Percentiles rank a stretch among this genome's conserved stretches.
Conservation (phyloP, 2,797 vertebrate species). For the Oryzias dopingdopingensis region DNA sequence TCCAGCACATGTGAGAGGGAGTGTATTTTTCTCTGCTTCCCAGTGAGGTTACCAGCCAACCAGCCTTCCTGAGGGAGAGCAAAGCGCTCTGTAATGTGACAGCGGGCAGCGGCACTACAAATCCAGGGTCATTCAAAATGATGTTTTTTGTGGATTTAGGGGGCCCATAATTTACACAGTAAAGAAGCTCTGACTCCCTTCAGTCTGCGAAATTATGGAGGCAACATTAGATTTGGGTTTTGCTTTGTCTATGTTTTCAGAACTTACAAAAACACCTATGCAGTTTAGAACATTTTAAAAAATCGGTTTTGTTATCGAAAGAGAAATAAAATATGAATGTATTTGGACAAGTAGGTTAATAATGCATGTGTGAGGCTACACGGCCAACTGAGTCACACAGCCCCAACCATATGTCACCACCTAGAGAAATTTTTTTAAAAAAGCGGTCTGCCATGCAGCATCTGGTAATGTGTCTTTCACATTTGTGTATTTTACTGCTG, state of each 20-base stretch:
- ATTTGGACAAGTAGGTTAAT: slow-evolving; percentile 2
- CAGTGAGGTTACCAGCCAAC: slow-evolving; percentile 43
- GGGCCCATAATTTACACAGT: slow-evolving; percentile 32
- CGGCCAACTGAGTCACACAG: slow-evolving; percentile 24
- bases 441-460: slow-evolving; percentile 3
- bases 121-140: slow-evolving; percentile 40
- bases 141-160: slow-evolving; percentile 42
- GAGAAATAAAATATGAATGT: slow-evolving; percentile 1
- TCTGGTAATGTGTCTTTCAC: slow-evolving; percentile 52
- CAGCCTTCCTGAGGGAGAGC: slow-evolving; percentile 40
- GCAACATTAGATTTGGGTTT: slow-evolving; percentile 35
- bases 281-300: not conserved
- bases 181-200: slow-evolving; percentile 23
- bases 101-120: slow-evolving; percentile 35
- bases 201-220: slow-evolving; percentile 13
- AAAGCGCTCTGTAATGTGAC: slow-evolving; percentile 52
- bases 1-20: slow-evolving; percentile 66
- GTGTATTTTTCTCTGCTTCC: slow-evolving; percentile 51
- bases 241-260: not conserved
- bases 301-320: not conserved
- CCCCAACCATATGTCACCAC: slow-evolving; percentile 1
- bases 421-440: not conserved
- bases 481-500: slow-evolving; percentile 58
- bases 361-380: not conserved
- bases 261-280: not conserved